phyloP scores from a whole-genome alignment of 2,113 vertebrate species.

The Kobus ellipsiprymnus region DNA sequence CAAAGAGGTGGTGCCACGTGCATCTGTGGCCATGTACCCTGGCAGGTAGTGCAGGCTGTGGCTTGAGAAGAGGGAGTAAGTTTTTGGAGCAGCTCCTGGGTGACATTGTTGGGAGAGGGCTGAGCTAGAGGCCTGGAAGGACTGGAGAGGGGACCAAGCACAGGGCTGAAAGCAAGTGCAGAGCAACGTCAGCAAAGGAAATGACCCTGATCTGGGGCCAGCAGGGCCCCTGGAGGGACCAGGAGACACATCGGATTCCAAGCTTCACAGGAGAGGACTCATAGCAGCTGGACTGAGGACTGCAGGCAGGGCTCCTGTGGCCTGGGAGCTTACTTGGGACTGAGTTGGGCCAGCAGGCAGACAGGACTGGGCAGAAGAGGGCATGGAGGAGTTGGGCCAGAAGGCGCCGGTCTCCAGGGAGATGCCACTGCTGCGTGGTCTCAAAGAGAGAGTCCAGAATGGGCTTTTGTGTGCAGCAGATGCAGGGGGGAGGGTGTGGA shows the following conservation, averaged over 20 bases:
- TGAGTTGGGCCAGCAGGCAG: neutral
- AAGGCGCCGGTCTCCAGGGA: constrained; percentile 50
- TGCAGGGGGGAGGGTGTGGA: accelerated
- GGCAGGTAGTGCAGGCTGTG: neutral
- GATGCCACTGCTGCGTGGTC: neutral
- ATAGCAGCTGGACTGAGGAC: neutral
- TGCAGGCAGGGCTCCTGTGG: accelerated
- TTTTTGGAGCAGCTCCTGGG: neutral
- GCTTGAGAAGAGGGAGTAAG: neutral
- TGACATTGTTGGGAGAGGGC: accelerated
- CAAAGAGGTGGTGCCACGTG: accelerated
- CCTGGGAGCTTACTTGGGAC: neutral
- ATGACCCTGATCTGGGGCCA: neutral
- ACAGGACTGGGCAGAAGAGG: neutral
- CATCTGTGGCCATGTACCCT: neutral
- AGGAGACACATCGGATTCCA: too few relatives aligned
- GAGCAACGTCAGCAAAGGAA: neutral
- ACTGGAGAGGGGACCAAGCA: neutral
- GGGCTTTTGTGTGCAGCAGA: constrained; percentile 52
- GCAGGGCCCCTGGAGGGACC: neutral
- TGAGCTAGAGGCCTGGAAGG: neutral
- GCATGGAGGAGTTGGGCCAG: neutral
- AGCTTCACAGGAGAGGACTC: neutral
- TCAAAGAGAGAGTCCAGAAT: constrained; percentile 54
- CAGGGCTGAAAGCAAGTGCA: neutral